These are phyloP conservation scores for Panthera leo DNA, from an alignment of 2,113 vertebrate genomes.

Conservation along the genomic window DNA sequence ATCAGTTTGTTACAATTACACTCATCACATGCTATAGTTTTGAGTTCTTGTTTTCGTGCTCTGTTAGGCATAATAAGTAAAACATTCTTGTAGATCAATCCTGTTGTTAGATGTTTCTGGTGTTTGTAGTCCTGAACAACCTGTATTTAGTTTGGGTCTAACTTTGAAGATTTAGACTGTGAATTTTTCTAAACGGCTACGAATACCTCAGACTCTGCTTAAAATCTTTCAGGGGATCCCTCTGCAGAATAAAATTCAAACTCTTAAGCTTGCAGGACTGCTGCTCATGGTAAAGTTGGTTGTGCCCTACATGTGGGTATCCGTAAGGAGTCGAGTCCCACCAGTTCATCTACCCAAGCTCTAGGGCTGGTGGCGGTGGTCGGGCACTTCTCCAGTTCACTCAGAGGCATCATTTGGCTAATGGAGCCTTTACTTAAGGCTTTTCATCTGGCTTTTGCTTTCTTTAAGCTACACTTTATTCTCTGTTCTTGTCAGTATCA, in stretches of 20 bases:
- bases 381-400: neutral
- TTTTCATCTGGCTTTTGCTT: neutral
- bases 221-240: neutral
- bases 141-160: neutral
- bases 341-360: neutral
- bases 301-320: neutral
- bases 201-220: neutral
- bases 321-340: neutral
- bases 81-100: neutral
- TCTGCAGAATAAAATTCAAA: neutral
- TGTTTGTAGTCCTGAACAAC: neutral
- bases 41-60: neutral
- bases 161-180: conserved; percentile 20
- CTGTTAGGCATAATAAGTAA: neutral
- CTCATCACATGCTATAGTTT: neutral
- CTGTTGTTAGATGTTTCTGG: neutral
- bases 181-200: neutral
- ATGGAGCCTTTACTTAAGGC: neutral
- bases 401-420: neutral
- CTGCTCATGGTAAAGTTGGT: neutral
- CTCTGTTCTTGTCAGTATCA: neutral
- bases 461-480: neutral
- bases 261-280: neutral
- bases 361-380: neutral
- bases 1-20: neutral